Percentiles rank a stretch among this genome's conserved stretches.
Evolutionary conservation across 2,797 vertebrate species (phyloP).

Genomic region (Nannoperca australis): DNA sequence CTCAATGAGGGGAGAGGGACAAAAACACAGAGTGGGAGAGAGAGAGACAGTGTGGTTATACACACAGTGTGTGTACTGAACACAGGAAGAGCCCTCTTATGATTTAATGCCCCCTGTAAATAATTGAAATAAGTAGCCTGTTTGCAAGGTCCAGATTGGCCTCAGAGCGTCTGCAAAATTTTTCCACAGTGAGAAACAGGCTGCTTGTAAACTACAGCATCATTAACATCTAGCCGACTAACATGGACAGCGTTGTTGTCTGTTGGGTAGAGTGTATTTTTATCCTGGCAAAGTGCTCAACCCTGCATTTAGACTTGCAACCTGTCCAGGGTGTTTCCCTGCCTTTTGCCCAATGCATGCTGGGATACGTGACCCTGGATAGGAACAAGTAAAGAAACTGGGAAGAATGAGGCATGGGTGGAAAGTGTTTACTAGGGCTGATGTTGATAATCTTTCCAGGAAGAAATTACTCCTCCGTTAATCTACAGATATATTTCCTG

Average conservation of each 20-base stretch:
- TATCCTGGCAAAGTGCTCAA: slow-evolving; percentile 15
- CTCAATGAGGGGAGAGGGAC: slow-evolving; percentile 28
- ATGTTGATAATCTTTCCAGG: slow-evolving; percentile 34
- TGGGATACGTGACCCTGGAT: slow-evolving; percentile 19
- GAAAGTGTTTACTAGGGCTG: slow-evolving; percentile 24
- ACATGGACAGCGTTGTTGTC: slow-evolving; percentile 58
- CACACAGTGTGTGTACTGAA: slow-evolving; percentile 36
- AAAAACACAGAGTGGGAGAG: slow-evolving; percentile 5
- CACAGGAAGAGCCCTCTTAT: slow-evolving; percentile 79
- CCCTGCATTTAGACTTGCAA: slow-evolving; percentile 32
- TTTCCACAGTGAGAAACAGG: slow-evolving; percentile 63
- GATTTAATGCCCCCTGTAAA: slow-evolving; percentile 78
- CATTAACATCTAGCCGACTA: slow-evolving; percentile 48
- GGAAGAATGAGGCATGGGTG: slow-evolving; percentile 26
- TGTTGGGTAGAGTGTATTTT: slow-evolving; percentile 42
- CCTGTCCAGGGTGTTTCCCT: slow-evolving; percentile 40
- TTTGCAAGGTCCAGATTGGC: slow-evolving; percentile 69
- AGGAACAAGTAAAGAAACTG: background rate
- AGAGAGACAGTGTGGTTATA: slow-evolving; percentile 1
- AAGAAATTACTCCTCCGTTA: slow-evolving; percentile 29
- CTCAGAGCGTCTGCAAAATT: slow-evolving; percentile 49
- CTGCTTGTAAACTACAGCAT: slow-evolving; percentile 61
- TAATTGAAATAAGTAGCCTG: slow-evolving; percentile 69
- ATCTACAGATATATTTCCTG: slow-evolving; percentile 37
- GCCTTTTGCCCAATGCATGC: slow-evolving; percentile 26